Evolutionary conservation across 2,113 vertebrate genomes (phyloP).

Genomic region (Ophiodon elongatus): DNA sequence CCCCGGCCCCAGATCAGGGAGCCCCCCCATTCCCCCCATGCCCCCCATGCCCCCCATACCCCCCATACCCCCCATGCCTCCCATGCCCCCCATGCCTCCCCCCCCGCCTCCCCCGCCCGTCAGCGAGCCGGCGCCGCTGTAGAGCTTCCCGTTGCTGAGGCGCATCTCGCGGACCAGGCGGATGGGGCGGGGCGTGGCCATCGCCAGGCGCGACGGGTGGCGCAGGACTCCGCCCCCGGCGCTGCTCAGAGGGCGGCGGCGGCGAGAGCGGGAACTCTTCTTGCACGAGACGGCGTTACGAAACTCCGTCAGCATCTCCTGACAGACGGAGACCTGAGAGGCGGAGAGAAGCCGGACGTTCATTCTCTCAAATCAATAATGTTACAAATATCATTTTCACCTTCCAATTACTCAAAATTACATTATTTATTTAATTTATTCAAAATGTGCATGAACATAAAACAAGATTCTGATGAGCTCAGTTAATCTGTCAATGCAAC

Average conservation of each 20-base stretch:
- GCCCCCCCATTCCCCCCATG: constrained; percentile 31
- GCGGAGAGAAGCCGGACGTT: not conserved
- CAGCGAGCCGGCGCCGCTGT: constrained; percentile 79
- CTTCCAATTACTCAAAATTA: not conserved
- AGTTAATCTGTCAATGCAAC: too few species aligned
- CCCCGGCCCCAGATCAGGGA: constrained; percentile 81
- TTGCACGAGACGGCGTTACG: constrained; percentile 91
- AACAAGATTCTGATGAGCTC: too few species aligned
- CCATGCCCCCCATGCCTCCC: constrained; percentile 15
- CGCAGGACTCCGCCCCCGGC: constrained; percentile 73
- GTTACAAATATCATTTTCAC: not conserved
- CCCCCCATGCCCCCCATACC: too few species aligned
- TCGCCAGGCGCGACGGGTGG: constrained; percentile 72
- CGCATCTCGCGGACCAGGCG: constrained; percentile 90
- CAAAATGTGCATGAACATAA: too few species aligned
- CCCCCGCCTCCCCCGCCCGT: constrained; percentile 68
- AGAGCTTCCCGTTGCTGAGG: constrained; percentile 91
- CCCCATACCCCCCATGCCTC: constrained; percentile 36
- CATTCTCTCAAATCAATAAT: too few species aligned
- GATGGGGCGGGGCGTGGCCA: constrained; percentile 80
- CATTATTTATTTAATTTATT: not conserved
- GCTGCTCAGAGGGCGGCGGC: constrained; percentile 82
- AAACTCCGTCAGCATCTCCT: constrained; percentile 93
- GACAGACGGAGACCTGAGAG: constrained; percentile 89
- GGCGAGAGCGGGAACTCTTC: constrained; percentile 89